Evolutionary conservation across 1,140 invertebrate species (phyloP).

Genomic region (Octopus bimaculoides): DNA sequence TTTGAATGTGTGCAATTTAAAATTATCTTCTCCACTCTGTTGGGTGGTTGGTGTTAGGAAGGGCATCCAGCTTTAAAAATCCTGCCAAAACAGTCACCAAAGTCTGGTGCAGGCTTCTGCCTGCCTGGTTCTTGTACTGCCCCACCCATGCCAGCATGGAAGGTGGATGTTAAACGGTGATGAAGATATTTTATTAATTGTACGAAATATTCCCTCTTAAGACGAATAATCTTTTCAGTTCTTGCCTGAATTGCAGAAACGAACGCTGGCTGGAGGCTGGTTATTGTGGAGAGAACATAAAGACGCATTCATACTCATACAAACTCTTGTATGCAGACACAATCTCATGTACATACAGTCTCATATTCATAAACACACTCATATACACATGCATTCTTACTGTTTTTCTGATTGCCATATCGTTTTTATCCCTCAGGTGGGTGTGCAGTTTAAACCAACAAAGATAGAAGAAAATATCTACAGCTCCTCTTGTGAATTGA

Average conservation of each 20-base stretch:
- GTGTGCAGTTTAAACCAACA: conserved; percentile 4
- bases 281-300: no score
- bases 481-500: conserved; percentile 13
- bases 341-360: conserved; percentile 29
- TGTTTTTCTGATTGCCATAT: background rate
- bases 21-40: no score
- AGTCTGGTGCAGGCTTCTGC: no score
- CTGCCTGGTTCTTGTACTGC: no score
- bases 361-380: background rate
- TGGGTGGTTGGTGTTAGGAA: no score
- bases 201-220: background rate
- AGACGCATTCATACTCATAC: background rate
- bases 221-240: conserved; percentile 22
- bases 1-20: no score
- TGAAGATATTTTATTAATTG: no score
- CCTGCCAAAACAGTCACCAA: no score
- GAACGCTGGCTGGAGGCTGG: background rate
- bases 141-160: no score
- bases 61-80: no score
- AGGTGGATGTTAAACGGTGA: no score
- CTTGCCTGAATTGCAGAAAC: conserved; percentile 26
- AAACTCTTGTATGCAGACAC: conserved; percentile 20
- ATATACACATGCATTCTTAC: background rate
- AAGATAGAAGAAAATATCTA: background rate
- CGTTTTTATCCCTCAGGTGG: background rate